These are phyloP conservation scores for Taeniopygia guttata DNA, from an alignment of 2,797 vertebrate genomes.

Conservation along the genomic window DNA sequence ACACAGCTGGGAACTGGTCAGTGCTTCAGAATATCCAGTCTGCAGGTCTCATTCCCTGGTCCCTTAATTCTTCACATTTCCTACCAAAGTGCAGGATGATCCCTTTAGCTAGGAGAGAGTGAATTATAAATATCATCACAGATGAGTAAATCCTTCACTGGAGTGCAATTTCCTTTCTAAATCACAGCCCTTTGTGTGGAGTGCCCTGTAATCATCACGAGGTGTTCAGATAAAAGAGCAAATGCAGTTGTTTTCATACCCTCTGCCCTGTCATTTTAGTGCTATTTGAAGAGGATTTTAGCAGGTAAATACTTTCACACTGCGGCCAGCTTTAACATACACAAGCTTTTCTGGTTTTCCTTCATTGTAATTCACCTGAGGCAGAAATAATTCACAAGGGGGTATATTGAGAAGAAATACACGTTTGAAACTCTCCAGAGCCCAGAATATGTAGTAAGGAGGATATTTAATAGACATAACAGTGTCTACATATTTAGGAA, in stretches of 20 bases:
- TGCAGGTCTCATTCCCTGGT: background rate
- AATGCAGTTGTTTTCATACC: constrained; percentile 24
- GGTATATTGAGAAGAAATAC: background rate
- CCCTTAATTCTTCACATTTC: background rate
- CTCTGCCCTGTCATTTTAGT: constrained; percentile 68
- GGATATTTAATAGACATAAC: background rate
- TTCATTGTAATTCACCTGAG: background rate
- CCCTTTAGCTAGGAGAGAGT: background rate
- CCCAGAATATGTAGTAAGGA: background rate
- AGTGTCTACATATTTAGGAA: background rate
- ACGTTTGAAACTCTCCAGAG: background rate
- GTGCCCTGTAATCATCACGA: constrained; percentile 54
- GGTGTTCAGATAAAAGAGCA: constrained; percentile 45
- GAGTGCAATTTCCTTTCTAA: constrained; percentile 45
- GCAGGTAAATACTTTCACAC: constrained; percentile 50
- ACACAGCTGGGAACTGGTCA: background rate
- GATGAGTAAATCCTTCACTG: constrained; percentile 27
- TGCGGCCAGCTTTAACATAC: background rate
- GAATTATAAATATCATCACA: constrained; percentile 37
- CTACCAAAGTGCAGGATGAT: background rate
- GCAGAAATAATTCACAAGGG: background rate
- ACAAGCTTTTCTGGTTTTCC: background rate
- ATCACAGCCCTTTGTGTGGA: constrained; percentile 53
- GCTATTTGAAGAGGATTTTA: constrained; percentile 57
- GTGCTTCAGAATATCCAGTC: background rate